phyloP scores from a whole-genome alignment of 2,797 vertebrate species.

The Poecilia wingei region DNA sequence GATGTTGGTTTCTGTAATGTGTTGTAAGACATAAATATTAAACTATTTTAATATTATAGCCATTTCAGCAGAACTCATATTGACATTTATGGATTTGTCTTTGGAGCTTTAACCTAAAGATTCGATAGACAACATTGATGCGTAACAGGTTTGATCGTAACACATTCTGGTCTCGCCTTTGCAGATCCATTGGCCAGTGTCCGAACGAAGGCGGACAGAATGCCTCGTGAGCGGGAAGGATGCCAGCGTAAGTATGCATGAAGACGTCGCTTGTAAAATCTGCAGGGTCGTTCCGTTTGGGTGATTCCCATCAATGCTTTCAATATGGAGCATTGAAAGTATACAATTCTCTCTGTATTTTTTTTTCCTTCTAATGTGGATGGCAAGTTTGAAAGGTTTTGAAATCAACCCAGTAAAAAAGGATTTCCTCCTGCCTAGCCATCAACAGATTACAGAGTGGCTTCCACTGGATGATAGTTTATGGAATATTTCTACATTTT shows the following conservation, averaged over 20 bases:
- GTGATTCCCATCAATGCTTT: constrained; percentile 34
- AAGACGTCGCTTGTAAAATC: constrained; percentile 25
- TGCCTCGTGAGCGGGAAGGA: constrained; percentile 96
- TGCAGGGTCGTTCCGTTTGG: constrained; percentile 24
- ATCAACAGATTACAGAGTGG: constrained; percentile 20
- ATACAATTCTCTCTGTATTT: constrained; percentile 17
- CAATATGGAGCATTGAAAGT: constrained; percentile 5
- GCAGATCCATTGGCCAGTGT: constrained; percentile 97
- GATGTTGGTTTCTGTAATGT: constrained; percentile 46
- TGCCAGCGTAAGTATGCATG: constrained; percentile 87
- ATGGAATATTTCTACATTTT: constrained; percentile 25
- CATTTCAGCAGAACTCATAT: constrained; percentile 62
- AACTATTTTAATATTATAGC: constrained; percentile 30
- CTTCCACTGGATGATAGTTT: constrained; percentile 8
- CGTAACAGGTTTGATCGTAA: constrained; percentile 53
- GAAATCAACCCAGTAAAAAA: constrained; percentile 44
- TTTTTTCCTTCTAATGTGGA: constrained; percentile 32
- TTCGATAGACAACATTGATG: constrained; percentile 61
- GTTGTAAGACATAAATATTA: constrained; percentile 23
- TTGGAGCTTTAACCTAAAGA: constrained; percentile 42
- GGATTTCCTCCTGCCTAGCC: constrained; percentile 58
- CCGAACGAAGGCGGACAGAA: constrained; percentile 91
- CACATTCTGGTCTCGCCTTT: constrained; percentile 32
- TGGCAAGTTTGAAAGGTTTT: constrained; percentile 28
- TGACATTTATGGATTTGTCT: constrained; percentile 54